Base-by-base conservation (phyloP, 2,113 vertebrate species). In the Corydoras maculifer region DNA sequence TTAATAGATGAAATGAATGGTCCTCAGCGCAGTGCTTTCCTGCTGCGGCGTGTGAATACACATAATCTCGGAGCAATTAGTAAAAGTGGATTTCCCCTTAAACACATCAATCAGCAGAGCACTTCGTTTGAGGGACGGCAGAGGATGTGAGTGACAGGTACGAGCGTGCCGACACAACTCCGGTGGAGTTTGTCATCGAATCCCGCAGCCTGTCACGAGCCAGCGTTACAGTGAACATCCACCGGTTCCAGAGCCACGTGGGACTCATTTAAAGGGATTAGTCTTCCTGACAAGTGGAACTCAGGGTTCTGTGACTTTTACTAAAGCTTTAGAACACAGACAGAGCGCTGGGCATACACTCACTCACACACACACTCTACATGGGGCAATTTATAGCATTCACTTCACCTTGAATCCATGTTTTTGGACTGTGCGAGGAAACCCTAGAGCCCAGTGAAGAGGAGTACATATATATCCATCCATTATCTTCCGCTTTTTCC, bases 1-100 rank as follows among this genome's bases (percentile, higher is more conserved):
- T 87, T 81, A 84, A 88, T 87, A 86, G 83, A 83, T 86, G 80
- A 82, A 43, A 43, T 8, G 35, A 43, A 43, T 43, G 84, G 80
- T 86, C 74, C 68, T 80, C 82, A 84, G 81, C 76, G 68, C 51
- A 12, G 74, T 75, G 79, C 76, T 62, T 78, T 82, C 75, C 70
- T 79, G 82, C 69, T 58, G 43, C 18, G 58, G 70, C 68, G 77
- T 79, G 78, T 73, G 79, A 79, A 80, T 84, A 77, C 84, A 77
- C 73, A 72, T 18, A 58, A 72, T 79, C 73, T 81, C 76, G 81
- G 77, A 75, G 77, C 63, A 58, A 72, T 62, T 74, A 76, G 62
- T 65, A 75, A 78, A 69, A 64, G 61, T 13, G 57, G 58, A 62
- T 72, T 72, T 49, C 35, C 35, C 35, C 35, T 43, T 43, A 80